phyloP scores from a whole-genome alignment of 2,113 vertebrate species.

The Axis porcinus region DNA sequence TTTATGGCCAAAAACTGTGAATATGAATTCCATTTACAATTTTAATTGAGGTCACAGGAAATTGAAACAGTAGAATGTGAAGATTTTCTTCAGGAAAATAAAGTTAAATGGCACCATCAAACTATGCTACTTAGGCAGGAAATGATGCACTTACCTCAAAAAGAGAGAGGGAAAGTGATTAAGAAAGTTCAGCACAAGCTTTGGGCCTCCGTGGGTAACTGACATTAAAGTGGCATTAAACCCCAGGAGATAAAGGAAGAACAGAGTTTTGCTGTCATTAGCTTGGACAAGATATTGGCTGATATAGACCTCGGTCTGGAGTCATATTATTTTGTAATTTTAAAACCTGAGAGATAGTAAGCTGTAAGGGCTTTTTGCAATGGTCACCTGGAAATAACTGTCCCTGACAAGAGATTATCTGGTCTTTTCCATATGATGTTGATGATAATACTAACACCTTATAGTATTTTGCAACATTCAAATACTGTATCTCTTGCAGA shows the following conservation, averaged over 20 bases:
- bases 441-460: background rate
- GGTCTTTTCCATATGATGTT: background rate
- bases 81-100: conserved; percentile 18
- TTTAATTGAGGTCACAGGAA: conserved; percentile 34
- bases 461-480: background rate
- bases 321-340: background rate
- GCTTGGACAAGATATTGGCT: background rate
- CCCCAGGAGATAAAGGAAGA: background rate
- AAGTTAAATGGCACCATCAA: background rate
- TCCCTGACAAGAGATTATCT: background rate
- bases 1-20: background rate
- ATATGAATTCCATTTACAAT: background rate
- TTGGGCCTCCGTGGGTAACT: background rate
- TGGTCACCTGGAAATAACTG: background rate
- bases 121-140: background rate
- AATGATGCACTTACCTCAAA: background rate
- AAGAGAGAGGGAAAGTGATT: background rate
- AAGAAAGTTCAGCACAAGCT: background rate
- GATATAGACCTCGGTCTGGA: background rate
- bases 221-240: background rate
- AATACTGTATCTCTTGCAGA: background rate
- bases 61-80: background rate
- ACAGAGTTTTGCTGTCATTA: background rate
- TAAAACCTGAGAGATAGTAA: background rate
- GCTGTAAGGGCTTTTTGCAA: background rate